Evolutionary conservation across 2,888 invertebrate genomes (phyloP).

Genomic region (Acanthosepion pharaonis): DNA sequence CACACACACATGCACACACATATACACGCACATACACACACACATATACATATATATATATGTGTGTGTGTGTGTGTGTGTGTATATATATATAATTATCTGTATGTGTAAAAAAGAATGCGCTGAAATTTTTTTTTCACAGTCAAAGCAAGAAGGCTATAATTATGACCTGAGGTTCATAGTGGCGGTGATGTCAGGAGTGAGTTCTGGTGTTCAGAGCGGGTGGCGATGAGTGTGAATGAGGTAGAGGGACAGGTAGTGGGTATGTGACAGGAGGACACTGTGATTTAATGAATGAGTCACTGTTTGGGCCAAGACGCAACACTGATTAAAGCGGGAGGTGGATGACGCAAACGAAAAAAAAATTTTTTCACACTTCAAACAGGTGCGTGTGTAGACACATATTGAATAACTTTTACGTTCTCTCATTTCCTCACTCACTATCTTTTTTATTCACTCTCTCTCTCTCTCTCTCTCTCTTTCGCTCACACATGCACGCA

Average conservation of each 20-base stretch:
- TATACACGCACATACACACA: too few relatives aligned
- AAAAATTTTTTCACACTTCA: not conserved
- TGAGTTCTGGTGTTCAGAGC: not conserved
- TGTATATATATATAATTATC: too few relatives aligned
- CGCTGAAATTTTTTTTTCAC: not conserved
- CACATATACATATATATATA: too few relatives aligned
- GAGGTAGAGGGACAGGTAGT: not conserved
- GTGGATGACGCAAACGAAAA: not conserved
- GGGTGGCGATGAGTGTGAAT: not conserved
- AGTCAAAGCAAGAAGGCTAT: not conserved
- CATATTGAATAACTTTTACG: not conserved
- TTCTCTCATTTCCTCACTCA: too few relatives aligned
- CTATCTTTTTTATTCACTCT: not conserved
- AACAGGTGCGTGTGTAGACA: slow-evolving; percentile 20
- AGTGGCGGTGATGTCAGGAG: not conserved
- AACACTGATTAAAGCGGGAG: not conserved
- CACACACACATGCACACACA: too few relatives aligned
- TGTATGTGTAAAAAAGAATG: too few relatives aligned
- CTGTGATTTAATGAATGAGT: not conserved
- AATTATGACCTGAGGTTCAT: slow-evolving; percentile 5
- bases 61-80: too few relatives aligned
- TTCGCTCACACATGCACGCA: not conserved
- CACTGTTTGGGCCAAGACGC: not conserved
- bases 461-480: slow-evolving; percentile 4
- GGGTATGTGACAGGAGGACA: slow-evolving; percentile 2